phyloP scores from a whole-genome alignment of 2,113 vertebrate genomes.

The Arizona elegans region DNA sequence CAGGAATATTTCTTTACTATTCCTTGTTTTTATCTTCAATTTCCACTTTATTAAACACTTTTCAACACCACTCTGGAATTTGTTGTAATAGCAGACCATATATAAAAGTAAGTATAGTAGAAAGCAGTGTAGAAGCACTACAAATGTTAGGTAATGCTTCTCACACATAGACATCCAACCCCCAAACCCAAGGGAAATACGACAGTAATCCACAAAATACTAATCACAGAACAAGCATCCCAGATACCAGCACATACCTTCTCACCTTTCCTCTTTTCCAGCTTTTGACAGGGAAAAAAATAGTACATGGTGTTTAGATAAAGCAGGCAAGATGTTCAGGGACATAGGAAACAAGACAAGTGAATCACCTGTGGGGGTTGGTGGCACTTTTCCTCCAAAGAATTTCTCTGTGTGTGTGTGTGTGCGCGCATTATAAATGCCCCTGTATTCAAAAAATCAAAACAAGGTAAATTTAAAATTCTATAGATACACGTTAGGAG shows the following conservation, averaged over 20 bases:
- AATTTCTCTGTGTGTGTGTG: neutral
- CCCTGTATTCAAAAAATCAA: neutral
- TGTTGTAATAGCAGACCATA: neutral
- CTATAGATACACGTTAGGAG: neutral
- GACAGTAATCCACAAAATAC: neutral
- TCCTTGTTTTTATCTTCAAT: neutral
- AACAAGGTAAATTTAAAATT: neutral
- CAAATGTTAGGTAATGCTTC: neutral
- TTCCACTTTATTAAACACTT: neutral
- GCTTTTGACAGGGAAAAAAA: neutral
- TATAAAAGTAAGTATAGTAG: neutral
- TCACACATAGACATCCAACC: neutral
- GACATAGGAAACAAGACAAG: neutral
- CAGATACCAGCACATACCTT: neutral
- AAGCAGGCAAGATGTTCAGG: neutral
- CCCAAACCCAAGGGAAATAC: neutral
- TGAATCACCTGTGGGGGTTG: neutral
- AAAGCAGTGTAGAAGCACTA: neutral
- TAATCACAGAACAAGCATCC: neutral
- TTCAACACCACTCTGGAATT: neutral
- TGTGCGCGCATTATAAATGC: neutral
- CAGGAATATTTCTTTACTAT: neutral
- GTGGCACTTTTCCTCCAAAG: neutral
- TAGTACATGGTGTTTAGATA: neutral
- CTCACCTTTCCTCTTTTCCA: neutral